Evolutionary conservation across 2,113 vertebrate genomes (phyloP).

Genomic region (Platichthys flesus): DNA sequence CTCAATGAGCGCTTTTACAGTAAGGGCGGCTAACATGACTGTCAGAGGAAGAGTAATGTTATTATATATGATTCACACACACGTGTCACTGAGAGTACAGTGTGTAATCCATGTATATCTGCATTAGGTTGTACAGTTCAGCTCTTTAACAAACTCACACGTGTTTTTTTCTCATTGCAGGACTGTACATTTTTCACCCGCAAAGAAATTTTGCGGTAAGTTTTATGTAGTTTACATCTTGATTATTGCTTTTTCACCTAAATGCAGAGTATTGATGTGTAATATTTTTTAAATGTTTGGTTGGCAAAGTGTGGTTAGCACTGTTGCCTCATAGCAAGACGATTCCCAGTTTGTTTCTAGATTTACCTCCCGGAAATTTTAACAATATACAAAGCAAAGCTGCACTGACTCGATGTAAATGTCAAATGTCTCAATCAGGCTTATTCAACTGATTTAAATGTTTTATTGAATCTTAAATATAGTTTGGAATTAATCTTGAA

Average conservation of each 20-base stretch:
- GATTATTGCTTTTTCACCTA: background rate
- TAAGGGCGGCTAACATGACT: constrained; percentile 14
- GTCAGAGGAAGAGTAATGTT: constrained; percentile 1
- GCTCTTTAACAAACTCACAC: background rate
- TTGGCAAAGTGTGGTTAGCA: too few species aligned
- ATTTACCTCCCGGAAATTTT: too few species aligned
- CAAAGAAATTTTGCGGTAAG: constrained; percentile 98
- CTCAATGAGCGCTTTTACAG: constrained; percentile 1
- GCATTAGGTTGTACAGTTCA: background rate
- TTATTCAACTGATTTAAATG: too few species aligned
- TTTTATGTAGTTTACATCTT: background rate
- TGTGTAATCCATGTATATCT: background rate
- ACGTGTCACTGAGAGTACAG: constrained; percentile 1
- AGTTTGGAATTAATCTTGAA: too few species aligned
- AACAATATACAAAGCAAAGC: too few species aligned
- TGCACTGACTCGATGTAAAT: too few species aligned
- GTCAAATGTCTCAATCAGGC: too few species aligned
- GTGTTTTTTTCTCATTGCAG: constrained; percentile 79
- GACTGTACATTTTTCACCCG: constrained; percentile 98
- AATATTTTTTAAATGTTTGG: too few species aligned
- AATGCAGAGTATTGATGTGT: background rate
- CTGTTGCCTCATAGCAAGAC: too few species aligned
- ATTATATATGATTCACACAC: constrained; percentile 21
- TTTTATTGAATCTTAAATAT: too few species aligned
- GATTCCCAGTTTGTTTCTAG: too few species aligned